A percentile compares a stretch with the other conserved stretches of the same genome.
phyloP scores from a whole-genome alignment of 2,888 invertebrate genomes.

The Heteromyza rotundicornis region DNA sequence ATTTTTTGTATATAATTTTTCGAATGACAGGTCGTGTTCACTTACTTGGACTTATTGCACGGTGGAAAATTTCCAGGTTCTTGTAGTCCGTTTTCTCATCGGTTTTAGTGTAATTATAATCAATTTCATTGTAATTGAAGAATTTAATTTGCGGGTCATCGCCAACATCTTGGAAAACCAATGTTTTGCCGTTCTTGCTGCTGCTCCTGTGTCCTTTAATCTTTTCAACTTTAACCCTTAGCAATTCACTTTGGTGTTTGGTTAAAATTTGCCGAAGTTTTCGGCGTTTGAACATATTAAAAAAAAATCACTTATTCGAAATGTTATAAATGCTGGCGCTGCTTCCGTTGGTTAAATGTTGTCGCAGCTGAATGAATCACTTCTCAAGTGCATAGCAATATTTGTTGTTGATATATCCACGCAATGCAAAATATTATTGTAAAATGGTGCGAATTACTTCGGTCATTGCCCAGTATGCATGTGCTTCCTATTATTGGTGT shows the following conservation, averaged over 20 bases:
- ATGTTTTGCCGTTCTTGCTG: neutral
- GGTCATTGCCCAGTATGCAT: too few relatives aligned
- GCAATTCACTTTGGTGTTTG: conserved; percentile 24
- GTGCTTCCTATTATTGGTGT: too few relatives aligned
- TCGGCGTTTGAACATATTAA: conserved; percentile 35
- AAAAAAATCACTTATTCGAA: too few relatives aligned
- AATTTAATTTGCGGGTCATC: conserved; percentile 22
- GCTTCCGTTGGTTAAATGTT: too few relatives aligned
- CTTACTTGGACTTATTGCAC: conserved; percentile 63
- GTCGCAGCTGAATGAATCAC: too few relatives aligned
- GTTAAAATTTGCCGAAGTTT: conserved; percentile 36
- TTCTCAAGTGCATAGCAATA: too few relatives aligned
- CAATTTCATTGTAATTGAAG: conserved; percentile 18
- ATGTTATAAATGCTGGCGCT: too few relatives aligned
- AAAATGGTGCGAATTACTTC: too few relatives aligned
- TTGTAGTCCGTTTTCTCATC: conserved; percentile 24
- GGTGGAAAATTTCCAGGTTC: conserved; percentile 61
- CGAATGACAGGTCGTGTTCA: too few relatives aligned
- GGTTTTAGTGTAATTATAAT: conserved; percentile 22
- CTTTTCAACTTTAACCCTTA: conserved; percentile 1
- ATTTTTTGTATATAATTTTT: too few relatives aligned
- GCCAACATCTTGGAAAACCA: neutral
- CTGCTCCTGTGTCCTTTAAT: neutral
- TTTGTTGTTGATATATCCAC: too few relatives aligned
- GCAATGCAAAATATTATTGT: too few relatives aligned